Base-by-base conservation (phyloP, 2,888 invertebrate species). In the Synergus japonicus region DNA sequence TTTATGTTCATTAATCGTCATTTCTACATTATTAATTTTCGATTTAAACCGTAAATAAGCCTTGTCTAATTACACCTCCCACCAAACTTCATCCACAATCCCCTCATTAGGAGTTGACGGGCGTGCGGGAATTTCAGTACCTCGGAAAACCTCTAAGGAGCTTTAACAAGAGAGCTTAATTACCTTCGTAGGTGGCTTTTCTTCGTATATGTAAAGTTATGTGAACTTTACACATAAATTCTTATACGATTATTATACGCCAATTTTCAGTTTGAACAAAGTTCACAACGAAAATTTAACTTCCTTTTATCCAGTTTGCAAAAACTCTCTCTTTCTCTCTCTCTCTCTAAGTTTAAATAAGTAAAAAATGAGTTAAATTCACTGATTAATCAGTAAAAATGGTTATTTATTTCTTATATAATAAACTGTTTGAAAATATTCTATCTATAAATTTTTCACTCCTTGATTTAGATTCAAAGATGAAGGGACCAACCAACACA, bases 101-200 rank as follows among this genome's bases (percentile, higher is more conserved):
- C 87, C 87, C 89, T 89, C 88, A 88, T 89, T 89, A 89, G 87
- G 86, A 82, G 85, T 87, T 87, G 89, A 89, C 87, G 88, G 87
- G 86, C 87, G 85, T 87, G 89, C 85, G 85, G 88, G 89, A 89
- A 90, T 89, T 89, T 88, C 87, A 86, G 84, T 87, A 85, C 86
- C 87, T 85, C 80, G 86, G 86, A 85, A 89, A 88, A 87, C 88
- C 87, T 88, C 88, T 88, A 88, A 88, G 88, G 85, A 87, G 88
- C 87, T 88, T 87, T 85, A 80, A 81, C 82, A 77, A 81, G 82
- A 83, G 82, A 82, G 86, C 89, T 88, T 89, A 89, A 89, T 89
- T 89, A 89, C 86, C 80, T 76, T 65, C 79, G 79, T 49, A 37
- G 15, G 41, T 54, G 49, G 73, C 73, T 73, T 54, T 73, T 73